A percentile compares a stretch with the other conserved stretches of the same genome.
These are phyloP conservation scores for Leptoteleia sp. DNA, from an alignment of 1,140 invertebrate genomes.

Conservation along the genomic window DNA sequence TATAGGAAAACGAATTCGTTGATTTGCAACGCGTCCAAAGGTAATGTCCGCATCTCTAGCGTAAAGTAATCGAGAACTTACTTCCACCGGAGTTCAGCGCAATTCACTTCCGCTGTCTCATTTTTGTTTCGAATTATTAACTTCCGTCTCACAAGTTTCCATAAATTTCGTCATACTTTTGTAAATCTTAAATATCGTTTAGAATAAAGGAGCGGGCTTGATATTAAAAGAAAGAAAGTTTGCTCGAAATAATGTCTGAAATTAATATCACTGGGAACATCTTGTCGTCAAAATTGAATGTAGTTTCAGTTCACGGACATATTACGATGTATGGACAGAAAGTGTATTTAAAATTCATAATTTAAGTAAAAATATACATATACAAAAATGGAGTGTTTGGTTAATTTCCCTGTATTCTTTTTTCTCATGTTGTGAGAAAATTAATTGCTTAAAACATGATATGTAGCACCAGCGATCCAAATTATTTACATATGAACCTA, in stretches of 20 bases:
- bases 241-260: slow-evolving; percentile 3
- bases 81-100: slow-evolving; percentile 32
- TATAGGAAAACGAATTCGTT: slow-evolving; percentile 47
- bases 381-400: too few relatives aligned
- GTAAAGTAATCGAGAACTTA: slow-evolving; percentile 51
- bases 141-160: slow-evolving; percentile 30
- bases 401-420: too few relatives aligned
- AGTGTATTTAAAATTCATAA: too few relatives aligned
- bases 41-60: slow-evolving; percentile 47
- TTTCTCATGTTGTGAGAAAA: too few relatives aligned
- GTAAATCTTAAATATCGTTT: slow-evolving; percentile 19
- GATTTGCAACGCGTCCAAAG: slow-evolving; percentile 41
- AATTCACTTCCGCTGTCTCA: slow-evolving; percentile 30
- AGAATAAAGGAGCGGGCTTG: not conserved
- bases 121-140: slow-evolving; percentile 57
- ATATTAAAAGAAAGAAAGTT: slow-evolving; percentile 14
- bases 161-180: slow-evolving; percentile 27
- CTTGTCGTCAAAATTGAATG: not conserved
- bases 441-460: too few relatives aligned
- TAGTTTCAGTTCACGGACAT: too few relatives aligned
- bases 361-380: too few relatives aligned
- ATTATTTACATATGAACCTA: too few relatives aligned
- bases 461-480: too few relatives aligned
- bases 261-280: slow-evolving; percentile 5
- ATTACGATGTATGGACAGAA: too few relatives aligned